Conservation (phyloP, 2,888 invertebrate species). For the Creontiades dilutus region DNA sequence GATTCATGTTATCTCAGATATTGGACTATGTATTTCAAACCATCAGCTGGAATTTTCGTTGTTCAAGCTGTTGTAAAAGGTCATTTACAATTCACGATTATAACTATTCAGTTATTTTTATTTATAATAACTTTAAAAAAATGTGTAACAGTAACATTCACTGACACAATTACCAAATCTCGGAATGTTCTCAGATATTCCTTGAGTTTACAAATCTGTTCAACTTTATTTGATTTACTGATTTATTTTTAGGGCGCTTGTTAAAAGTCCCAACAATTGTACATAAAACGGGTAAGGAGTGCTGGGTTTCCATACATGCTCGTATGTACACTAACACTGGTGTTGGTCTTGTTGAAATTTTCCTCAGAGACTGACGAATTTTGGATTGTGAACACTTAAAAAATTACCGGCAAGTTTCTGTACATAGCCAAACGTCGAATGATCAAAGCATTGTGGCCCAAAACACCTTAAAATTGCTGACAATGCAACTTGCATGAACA, state of each 20-base stretch:
- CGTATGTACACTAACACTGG: constrained; percentile 19
- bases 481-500: not conserved
- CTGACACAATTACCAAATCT: too few relatives aligned
- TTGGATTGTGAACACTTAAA: not conserved
- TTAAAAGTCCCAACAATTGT: constrained; percentile 54
- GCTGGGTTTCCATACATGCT: not conserved
- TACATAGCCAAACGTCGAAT: not conserved
- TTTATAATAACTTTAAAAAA: too few relatives aligned
- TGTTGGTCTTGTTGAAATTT: constrained; percentile 45
- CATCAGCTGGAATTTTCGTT: too few relatives aligned
- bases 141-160: too few relatives aligned
- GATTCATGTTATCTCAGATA: too few relatives aligned
- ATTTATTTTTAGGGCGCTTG: constrained; percentile 50
- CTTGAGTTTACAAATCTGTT: too few relatives aligned
- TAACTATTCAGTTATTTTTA: too few relatives aligned
- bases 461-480: not conserved
- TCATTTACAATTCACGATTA: too few relatives aligned
- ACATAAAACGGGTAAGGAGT: constrained; percentile 59
- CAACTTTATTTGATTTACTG: not conserved
- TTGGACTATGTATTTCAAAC: too few relatives aligned
- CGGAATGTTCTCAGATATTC: too few relatives aligned
- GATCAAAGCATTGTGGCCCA: not conserved
- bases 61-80: too few relatives aligned
- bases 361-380: not conserved
- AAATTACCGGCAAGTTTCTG: not conserved